Evolutionary conservation across 1,140 invertebrate species (phyloP), one percentile per base, ranked within the genome.

Genomic region (Propsilocerus akamusi): DNA sequence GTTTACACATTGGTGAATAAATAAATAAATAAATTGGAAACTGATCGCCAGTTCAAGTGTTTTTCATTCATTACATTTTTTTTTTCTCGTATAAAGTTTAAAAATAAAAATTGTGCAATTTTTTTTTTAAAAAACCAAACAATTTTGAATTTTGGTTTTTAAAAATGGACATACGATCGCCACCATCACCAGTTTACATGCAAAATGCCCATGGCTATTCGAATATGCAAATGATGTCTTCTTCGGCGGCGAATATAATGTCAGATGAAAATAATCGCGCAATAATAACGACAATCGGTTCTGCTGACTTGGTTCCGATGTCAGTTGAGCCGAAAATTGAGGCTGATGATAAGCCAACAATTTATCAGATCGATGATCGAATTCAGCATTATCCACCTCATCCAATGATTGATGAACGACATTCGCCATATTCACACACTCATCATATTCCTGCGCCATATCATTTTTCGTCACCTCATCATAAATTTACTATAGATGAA

Each of bases 331-430:
- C 34, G 22, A 41, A 41, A 41, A 20, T 20, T 17, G 34, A 41
- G 22, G 17, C 22, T 5, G 34, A 41, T 20, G 34, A 41, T 20
- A 41, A 41, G 11, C 17, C 34, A 11, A n/a, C 28, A 20, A 20
- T 41, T 41, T 41, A 41, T 41, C 34, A 41, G 17, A 41, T 41
- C 22, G 34, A 41, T 41, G 34, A 41, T 41, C 34, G 34, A 7
- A 20, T 41, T 41, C 34, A 30, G 14, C 28, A 41, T 10, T 41
- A 41, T 17, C 34, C 34, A 41, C 34, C 34, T 7, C 34, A 41
- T 41, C 34, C 34, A 41, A 41, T 41, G 34, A 41, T 41, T 41
- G 34, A 41, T 17, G 34, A 41, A 20, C 34, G 34, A 41, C 34
- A 41, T 41, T 41, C 34, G 12, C 34, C 34, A 6, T 20, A n/a